Percentiles rank a stretch among this genome's conserved stretches.
Evolutionary conservation across 2,113 vertebrate species (phyloP).

Genomic region (Hemibagrus wyckioides): DNA sequence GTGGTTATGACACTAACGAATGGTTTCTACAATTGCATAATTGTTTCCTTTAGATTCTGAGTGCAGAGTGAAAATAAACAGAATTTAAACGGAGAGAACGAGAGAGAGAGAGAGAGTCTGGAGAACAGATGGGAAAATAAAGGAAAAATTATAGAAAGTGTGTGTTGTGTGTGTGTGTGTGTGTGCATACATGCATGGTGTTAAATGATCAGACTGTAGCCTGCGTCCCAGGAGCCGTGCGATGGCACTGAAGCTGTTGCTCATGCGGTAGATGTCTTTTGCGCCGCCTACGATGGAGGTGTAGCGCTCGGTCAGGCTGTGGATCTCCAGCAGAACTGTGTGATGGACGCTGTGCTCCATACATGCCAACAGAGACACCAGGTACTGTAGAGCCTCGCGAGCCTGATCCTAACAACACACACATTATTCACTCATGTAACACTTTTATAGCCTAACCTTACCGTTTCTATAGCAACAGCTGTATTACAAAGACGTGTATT

Average conservation of each 20-base stretch:
- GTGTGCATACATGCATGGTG: slow-evolving; percentile 72
- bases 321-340: slow-evolving; percentile 86
- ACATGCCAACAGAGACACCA: slow-evolving; percentile 85
- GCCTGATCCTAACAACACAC: slow-evolving; percentile 74
- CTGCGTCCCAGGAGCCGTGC: slow-evolving; percentile 79
- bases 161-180: slow-evolving; percentile 4
- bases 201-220: slow-evolving; percentile 63
- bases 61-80: background rate
- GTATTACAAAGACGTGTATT: background rate
- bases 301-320: slow-evolving; percentile 82
- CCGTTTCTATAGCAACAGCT: no score
- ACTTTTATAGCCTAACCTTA: no score
- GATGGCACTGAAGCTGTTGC: slow-evolving; percentile 90
- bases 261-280: slow-evolving; percentile 91
- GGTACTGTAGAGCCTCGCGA: slow-evolving; percentile 79
- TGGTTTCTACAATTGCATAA: slow-evolving; percentile 6
- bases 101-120: background rate
- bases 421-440: background rate
- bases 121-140: background rate
- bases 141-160: background rate
- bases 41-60: slow-evolving; percentile 5
- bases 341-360: slow-evolving; percentile 91
- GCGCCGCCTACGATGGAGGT: slow-evolving; percentile 79
- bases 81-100: background rate
- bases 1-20: slow-evolving; percentile 12